Evolutionary conservation across 2,797 vertebrate species (phyloP).

Genomic region (Macropus fuliginosus): DNA sequence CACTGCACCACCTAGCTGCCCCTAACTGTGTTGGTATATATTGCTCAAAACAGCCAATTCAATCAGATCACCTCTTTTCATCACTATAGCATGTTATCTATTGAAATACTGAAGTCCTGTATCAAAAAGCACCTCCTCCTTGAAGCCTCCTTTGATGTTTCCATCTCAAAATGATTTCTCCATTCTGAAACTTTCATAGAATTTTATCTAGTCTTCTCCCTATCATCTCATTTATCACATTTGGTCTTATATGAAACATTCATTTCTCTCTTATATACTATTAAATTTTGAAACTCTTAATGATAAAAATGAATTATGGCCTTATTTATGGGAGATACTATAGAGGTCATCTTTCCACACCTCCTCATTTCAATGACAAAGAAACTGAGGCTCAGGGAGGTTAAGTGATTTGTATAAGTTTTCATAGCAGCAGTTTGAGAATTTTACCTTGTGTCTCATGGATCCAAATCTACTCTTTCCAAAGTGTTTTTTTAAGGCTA

Average conservation of each 20-base stretch:
- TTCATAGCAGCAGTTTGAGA: background rate
- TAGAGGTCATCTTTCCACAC: background rate
- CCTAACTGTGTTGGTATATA: background rate
- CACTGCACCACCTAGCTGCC: too few species aligned
- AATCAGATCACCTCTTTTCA: background rate
- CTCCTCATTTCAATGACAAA: background rate
- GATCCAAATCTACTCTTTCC: background rate
- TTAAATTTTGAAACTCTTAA: background rate
- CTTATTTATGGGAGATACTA: background rate
- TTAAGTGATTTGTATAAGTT: background rate
- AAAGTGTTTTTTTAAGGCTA: background rate
- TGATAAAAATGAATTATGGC: background rate
- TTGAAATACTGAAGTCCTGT: background rate
- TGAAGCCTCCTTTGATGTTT: background rate
- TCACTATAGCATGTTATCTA: background rate
- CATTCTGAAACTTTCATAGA: background rate
- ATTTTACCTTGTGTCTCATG: background rate
- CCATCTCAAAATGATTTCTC: background rate
- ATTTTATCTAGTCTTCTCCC: background rate
- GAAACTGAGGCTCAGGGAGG: background rate
- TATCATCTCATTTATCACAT: background rate
- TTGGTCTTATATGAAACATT: background rate
- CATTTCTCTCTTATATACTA: background rate
- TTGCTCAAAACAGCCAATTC: background rate
- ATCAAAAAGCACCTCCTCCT: background rate